A percentile compares a stretch with the other conserved stretches of the same genome.
Conservation (phyloP, 2,113 vertebrate species). For the Lampris incognitus region DNA sequence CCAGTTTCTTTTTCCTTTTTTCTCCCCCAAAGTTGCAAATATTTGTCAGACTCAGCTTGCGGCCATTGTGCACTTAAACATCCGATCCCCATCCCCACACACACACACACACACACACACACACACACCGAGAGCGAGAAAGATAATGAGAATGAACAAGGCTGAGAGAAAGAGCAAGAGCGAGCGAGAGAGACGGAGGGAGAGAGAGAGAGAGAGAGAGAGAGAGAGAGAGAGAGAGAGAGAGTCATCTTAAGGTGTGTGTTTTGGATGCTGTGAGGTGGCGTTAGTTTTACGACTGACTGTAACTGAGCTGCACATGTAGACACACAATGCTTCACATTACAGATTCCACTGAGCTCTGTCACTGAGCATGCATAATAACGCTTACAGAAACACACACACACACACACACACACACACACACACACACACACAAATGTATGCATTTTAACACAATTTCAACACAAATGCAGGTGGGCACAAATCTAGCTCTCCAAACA, state of each 20-base stretch:
- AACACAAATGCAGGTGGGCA: background rate
- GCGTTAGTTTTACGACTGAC: background rate
- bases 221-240: background rate
- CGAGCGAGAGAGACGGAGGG: background rate
- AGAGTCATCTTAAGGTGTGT: slow-evolving; percentile 14
- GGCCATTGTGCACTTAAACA: slow-evolving; percentile 28
- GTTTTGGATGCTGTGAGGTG: background rate
- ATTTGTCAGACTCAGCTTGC: slow-evolving; percentile 40
- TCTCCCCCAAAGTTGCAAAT: slow-evolving; percentile 33
- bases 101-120: slow-evolving; percentile 7
- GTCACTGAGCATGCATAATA: background rate
- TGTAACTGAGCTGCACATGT: background rate
- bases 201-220: no score
- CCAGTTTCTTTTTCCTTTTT: slow-evolving; percentile 43
- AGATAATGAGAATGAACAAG: no score
- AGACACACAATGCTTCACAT: background rate
- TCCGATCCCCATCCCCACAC: slow-evolving; percentile 14
- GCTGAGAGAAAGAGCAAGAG: background rate
- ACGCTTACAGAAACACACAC: slow-evolving; percentile 1
- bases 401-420: slow-evolving; percentile 13
- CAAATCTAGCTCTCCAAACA: no score
- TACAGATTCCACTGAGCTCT: no score
- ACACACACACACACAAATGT: slow-evolving; percentile 27
- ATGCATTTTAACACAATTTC: slow-evolving; percentile 17
- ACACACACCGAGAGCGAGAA: background rate